Evolutionary conservation across 2,888 invertebrate species (phyloP).

Genomic region (Rotaria magnacalcarata): DNA sequence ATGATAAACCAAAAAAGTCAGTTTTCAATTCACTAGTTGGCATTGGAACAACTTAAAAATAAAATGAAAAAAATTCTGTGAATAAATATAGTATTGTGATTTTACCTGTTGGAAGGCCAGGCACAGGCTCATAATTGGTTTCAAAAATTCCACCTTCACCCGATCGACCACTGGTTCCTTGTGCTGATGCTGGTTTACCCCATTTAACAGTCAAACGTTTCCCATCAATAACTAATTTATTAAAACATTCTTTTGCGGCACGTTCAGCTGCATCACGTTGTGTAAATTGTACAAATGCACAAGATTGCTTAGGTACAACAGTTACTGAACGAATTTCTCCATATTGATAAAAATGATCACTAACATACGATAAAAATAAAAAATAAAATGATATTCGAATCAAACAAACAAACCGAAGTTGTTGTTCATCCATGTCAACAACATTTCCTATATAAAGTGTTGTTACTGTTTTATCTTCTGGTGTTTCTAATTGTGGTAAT

Average conservation of each 20-base stretch:
- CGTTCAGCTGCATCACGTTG: conserved; percentile 80
- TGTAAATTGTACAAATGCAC: conserved; percentile 94
- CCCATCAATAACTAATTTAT: conserved; percentile 74
- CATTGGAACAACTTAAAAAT: conserved; percentile 37
- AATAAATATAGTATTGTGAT: background rate
- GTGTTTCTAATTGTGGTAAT: conserved; percentile 87
- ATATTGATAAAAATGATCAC: conserved; percentile 95
- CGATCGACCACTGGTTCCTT: background rate
- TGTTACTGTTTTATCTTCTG: conserved; percentile 90
- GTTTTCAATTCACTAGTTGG: conserved; percentile 42
- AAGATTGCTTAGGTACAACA: conserved; percentile 79
- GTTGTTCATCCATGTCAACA: conserved; percentile 2
- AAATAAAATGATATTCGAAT: too few relatives aligned
- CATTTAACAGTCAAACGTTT: conserved; percentile 90
- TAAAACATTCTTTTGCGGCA: conserved; percentile 74
- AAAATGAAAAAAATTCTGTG: too few relatives aligned
- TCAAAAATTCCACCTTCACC: background rate
- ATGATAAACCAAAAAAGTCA: conserved; percentile 44
- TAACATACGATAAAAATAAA: conserved; percentile 50
- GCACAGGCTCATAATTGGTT: conserved; percentile 37
- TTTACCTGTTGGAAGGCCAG: conserved; percentile 39
- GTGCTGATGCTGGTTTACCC: conserved; percentile 57
- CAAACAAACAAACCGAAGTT: conserved; percentile 2
- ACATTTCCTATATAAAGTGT: conserved; percentile 90
- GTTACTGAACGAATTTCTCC: conserved; percentile 92